Evolutionary conservation across 1,140 invertebrate species (phyloP).

Genomic region (Drosophila setifemur): DNA sequence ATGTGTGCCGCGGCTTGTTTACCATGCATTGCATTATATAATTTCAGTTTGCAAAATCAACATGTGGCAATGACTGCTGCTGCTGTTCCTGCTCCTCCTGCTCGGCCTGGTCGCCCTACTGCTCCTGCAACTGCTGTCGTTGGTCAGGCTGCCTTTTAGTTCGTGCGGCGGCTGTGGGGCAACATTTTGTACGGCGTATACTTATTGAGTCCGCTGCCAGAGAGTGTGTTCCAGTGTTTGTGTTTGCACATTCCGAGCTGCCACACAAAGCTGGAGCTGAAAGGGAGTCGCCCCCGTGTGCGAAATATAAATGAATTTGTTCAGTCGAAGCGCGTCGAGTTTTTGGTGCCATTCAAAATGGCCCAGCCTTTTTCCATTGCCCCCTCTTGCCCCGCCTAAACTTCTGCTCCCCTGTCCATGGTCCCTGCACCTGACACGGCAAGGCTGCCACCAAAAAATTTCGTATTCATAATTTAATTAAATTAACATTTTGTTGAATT

Average conservation of each 20-base stretch:
- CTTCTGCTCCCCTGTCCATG: not conserved
- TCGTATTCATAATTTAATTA: slow-evolving; percentile 77
- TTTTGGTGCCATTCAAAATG: slow-evolving; percentile 58
- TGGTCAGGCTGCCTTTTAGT: slow-evolving; percentile 29
- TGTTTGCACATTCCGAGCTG: slow-evolving; percentile 31
- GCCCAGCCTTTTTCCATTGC: not conserved
- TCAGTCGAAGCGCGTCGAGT: slow-evolving; percentile 56
- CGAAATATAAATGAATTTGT: slow-evolving; percentile 71
- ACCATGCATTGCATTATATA: slow-evolving; percentile 72
- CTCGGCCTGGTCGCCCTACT: too few relatives aligned
- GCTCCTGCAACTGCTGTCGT: not conserved
- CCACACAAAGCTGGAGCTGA: slow-evolving; percentile 31
- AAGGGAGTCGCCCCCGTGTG: slow-evolving; percentile 25
- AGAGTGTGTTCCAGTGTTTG: not conserved
- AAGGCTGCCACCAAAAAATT: slow-evolving; percentile 54
- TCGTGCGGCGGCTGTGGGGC: not conserved
- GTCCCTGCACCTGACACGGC: slow-evolving; percentile 13
- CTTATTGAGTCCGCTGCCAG: slow-evolving; percentile 20
- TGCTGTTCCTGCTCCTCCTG: not conserved
- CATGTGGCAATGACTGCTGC: slow-evolving; percentile 50
- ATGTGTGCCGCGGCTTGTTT: slow-evolving; percentile 59
- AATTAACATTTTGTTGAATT: slow-evolving; percentile 77
- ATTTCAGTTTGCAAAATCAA: slow-evolving; percentile 72
- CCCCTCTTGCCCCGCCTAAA: not conserved
- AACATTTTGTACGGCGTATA: slow-evolving; percentile 33